A percentile compares a stretch with the other conserved stretches of the same genome.
Conservation (phyloP, 2,888 invertebrate genomes). For the Polyommatus icarus region DNA sequence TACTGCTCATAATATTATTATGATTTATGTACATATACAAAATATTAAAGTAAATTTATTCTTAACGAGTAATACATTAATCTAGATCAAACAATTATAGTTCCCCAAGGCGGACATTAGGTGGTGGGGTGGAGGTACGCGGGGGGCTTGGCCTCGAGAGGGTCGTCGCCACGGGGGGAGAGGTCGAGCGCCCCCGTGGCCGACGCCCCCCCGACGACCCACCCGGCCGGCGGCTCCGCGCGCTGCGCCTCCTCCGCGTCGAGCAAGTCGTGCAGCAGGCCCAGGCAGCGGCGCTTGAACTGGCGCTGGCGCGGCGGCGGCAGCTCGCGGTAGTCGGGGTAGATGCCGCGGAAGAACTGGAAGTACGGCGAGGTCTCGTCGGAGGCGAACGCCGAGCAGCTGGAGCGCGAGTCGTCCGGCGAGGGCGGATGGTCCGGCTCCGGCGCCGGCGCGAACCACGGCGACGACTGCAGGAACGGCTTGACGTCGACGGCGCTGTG, state of each 20-base stretch:
- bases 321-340: slow-evolving; percentile 64
- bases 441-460: slow-evolving; percentile 47
- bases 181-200: slow-evolving; percentile 36
- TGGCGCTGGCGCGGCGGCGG: slow-evolving; percentile 54
- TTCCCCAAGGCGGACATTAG: neutral
- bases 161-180: slow-evolving; percentile 37
- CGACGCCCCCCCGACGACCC: neutral
- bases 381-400: slow-evolving; percentile 54
- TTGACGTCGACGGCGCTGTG: slow-evolving; percentile 44
- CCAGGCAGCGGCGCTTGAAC: slow-evolving; percentile 64
- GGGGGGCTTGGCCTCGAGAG: slow-evolving; percentile 36
- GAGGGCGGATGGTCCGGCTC: slow-evolving; percentile 36
- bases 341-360: slow-evolving; percentile 69
- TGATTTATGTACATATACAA: neutral
- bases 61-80: neutral
- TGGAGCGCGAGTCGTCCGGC: slow-evolving; percentile 50
- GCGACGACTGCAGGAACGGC: slow-evolving; percentile 45
- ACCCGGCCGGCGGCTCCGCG: neutral
- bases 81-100: neutral
- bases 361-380: slow-evolving; percentile 68
- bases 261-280: slow-evolving; percentile 60
- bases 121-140: slow-evolving; percentile 33
- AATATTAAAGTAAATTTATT: slow-evolving; percentile 6
- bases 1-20: neutral
- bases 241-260: slow-evolving; percentile 56